Percentiles rank a stretch among this genome's conserved stretches.
Conservation (phyloP, 1,140 invertebrate species). For the Eriocheir sinensis region DNA sequence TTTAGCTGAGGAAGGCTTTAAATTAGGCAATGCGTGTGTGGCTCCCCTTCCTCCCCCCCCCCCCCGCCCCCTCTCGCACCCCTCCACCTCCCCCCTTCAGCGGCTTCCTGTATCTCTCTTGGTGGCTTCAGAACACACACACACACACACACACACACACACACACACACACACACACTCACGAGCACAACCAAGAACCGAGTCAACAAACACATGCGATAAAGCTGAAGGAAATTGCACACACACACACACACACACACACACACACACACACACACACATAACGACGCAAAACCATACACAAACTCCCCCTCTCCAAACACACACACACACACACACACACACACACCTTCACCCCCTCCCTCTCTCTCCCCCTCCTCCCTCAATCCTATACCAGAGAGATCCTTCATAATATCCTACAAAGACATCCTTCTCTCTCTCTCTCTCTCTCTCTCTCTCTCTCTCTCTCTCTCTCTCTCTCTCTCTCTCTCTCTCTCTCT, state of each 20-base stretch:
- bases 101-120: too few relatives aligned
- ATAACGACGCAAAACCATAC: not conserved
- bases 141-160: slow-evolving; percentile 16
- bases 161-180: not conserved
- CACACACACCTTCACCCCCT: not conserved
- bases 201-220: too few relatives aligned
- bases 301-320: not conserved
- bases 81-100: not conserved
- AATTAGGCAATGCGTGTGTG: too few relatives aligned
- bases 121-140: not conserved
- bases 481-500: too few relatives aligned
- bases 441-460: not conserved
- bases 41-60: not conserved
- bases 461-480: too few relatives aligned
- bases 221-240: not conserved
- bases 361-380: not conserved
- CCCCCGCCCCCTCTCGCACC: not conserved
- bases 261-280: too few relatives aligned
- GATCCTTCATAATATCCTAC: not conserved
- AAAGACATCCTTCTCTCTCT: not conserved
- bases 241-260: not conserved
- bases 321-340: slow-evolving; percentile 14
- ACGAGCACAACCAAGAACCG: not conserved
- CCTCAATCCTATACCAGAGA: too few relatives aligned
- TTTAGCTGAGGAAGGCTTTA: too few relatives aligned